Conservation (phyloP, 2,797 vertebrate genomes). For the Lutjanus campechanus region DNA sequence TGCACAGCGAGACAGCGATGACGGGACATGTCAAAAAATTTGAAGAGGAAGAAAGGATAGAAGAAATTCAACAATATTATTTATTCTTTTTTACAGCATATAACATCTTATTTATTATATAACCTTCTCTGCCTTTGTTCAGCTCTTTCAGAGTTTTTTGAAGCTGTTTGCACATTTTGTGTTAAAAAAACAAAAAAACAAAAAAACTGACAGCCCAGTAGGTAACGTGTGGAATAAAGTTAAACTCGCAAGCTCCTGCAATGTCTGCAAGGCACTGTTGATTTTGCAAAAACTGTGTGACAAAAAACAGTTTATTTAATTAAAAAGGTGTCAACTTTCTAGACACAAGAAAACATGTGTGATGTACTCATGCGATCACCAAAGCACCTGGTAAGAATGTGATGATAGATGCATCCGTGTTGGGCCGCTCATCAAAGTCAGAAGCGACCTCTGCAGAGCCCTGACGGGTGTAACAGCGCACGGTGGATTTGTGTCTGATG, state of each 20-base stretch:
- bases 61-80: slow-evolving; percentile 7
- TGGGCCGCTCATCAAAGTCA: slow-evolving; percentile 94
- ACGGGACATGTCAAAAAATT: slow-evolving; percentile 24
- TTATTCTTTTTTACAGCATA: slow-evolving; percentile 18
- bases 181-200: slow-evolving; percentile 8
- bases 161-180: slow-evolving; percentile 23
- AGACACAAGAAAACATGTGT: neutral
- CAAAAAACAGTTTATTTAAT: slow-evolving; percentile 47
- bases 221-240: slow-evolving; percentile 22
- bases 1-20: slow-evolving; percentile 19
- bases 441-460: slow-evolving; percentile 92
- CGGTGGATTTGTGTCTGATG: slow-evolving; percentile 86
- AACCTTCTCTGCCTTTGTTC: slow-evolving; percentile 8
- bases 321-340: slow-evolving; percentile 36
- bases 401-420: slow-evolving; percentile 91
- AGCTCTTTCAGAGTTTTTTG: slow-evolving; percentile 14
- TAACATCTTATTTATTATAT: slow-evolving; percentile 24
- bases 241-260: slow-evolving; percentile 19
- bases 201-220: slow-evolving; percentile 24
- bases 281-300: slow-evolving; percentile 22
- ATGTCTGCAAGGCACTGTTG: slow-evolving; percentile 22
- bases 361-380: slow-evolving; percentile 4
- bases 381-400: slow-evolving; percentile 92
- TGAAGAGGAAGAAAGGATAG: slow-evolving; percentile 5
- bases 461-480: slow-evolving; percentile 94